These are phyloP conservation scores for Sipha flava DNA, from an alignment of 1,140 invertebrate species.

Conservation along the genomic window DNA sequence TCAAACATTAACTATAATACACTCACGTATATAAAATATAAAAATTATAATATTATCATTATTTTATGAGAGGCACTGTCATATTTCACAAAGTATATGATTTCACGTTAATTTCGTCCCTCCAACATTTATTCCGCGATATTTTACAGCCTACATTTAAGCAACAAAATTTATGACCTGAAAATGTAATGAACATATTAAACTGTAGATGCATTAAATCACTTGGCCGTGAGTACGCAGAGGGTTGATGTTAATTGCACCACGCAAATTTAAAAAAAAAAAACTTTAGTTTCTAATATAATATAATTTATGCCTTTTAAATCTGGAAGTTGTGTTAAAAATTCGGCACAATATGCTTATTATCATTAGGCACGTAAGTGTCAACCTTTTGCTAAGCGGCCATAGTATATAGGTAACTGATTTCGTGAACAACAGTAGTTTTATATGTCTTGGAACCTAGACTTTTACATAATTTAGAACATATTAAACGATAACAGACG, in stretches of 20 bases:
- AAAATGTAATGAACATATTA: neutral
- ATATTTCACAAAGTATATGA: neutral
- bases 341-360: neutral
- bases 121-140: neutral
- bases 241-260: neutral
- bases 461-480: neutral
- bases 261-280: too few species aligned
- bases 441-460: neutral
- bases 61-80: neutral
- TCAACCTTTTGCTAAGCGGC: neutral
- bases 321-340: neutral
- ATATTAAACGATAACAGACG: neutral
- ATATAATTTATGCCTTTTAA: too few species aligned
- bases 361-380: neutral
- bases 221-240: neutral
- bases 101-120: neutral
- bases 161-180: conserved; percentile 7
- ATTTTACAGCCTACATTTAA: neutral
- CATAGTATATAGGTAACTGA: neutral
- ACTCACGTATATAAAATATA: neutral
- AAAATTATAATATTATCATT: neutral
- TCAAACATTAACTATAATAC: neutral
- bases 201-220: conserved; percentile 12
- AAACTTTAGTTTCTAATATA: too few species aligned
- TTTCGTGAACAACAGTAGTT: too few species aligned